Percentiles rank a stretch among this genome's conserved stretches.
Conservation (phyloP, 1,140 invertebrate genomes). For the Drosophila virilis region DNA sequence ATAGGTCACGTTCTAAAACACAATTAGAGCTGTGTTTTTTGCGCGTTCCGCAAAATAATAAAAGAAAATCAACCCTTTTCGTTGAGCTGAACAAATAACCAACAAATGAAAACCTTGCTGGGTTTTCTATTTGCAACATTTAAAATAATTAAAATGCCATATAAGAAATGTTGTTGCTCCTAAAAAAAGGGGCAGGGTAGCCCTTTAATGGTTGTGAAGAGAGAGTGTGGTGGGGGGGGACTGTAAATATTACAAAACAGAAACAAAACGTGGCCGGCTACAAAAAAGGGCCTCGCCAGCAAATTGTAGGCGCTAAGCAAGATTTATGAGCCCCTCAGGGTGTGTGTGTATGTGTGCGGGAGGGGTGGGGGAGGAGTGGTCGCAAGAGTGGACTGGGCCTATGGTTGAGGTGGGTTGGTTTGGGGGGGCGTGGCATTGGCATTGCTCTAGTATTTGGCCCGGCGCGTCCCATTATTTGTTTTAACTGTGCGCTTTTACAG, state of each 20-base stretch:
- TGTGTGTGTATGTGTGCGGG: neutral
- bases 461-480: conserved; percentile 27
- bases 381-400: too few species aligned
- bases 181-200: neutral
- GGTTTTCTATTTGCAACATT: conserved; percentile 49
- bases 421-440: conserved; percentile 53
- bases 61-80: neutral
- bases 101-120: conserved; percentile 9
- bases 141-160: conserved; percentile 76
- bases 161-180: conserved; percentile 47
- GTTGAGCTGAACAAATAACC: neutral
- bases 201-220: neutral
- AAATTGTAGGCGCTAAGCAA: conserved; percentile 71
- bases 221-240: neutral
- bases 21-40: neutral
- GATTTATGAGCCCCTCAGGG: conserved; percentile 69
- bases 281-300: conserved; percentile 26
- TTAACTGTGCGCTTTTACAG: conserved; percentile 58
- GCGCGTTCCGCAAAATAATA: neutral
- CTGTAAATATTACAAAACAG: conserved; percentile 59
- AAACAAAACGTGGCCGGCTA: conserved; percentile 1
- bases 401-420: neutral
- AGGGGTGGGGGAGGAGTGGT: neutral
- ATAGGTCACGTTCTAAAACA: neutral
- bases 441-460: conserved; percentile 51